These are phyloP conservation scores for Ciconia stormi DNA, from an alignment of 2,113 vertebrate species.

Conservation along the genomic window DNA sequence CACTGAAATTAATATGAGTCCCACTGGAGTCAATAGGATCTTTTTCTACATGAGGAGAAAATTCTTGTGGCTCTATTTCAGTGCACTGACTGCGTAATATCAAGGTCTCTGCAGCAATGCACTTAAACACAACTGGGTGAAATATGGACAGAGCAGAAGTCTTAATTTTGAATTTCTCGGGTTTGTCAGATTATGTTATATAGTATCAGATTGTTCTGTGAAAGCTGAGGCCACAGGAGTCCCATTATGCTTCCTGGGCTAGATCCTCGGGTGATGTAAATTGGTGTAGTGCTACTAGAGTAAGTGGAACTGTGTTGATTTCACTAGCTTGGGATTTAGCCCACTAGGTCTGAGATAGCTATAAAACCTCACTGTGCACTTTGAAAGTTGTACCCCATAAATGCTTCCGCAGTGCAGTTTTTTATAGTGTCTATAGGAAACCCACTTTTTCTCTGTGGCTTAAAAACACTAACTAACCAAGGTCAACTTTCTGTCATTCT, in stretches of 20 bases:
- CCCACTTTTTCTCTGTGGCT: neutral
- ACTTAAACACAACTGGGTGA: conserved; percentile 19
- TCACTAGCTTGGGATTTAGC: conserved; percentile 20
- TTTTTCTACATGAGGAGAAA: neutral
- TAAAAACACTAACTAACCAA: neutral
- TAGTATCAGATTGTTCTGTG: conserved; percentile 30
- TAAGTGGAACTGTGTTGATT: neutral
- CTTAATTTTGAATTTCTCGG: conserved; percentile 27
- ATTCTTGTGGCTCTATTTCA: neutral
- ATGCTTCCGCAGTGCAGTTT: neutral
- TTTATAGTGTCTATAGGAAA: conserved; percentile 34
- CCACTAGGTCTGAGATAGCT: neutral
- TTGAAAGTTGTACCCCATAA: conserved; percentile 4
- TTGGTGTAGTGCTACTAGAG: neutral
- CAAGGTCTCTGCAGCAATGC: neutral
- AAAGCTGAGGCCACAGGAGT: conserved; percentile 43
- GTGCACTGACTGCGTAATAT: neutral
- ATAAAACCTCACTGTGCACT: conserved; percentile 32
- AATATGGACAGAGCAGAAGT: conserved; percentile 27
- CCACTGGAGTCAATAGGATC: neutral
- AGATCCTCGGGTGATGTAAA: neutral
- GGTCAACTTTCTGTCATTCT: neutral
- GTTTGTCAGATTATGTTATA: conserved; percentile 48
- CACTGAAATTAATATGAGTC: neutral
- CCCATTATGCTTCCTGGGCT: neutral